Evolutionary conservation across 30 jellyfish, hydroid and myxozoan genomes (phyloP).

Genomic region (Hydractinia echinata): DNA sequence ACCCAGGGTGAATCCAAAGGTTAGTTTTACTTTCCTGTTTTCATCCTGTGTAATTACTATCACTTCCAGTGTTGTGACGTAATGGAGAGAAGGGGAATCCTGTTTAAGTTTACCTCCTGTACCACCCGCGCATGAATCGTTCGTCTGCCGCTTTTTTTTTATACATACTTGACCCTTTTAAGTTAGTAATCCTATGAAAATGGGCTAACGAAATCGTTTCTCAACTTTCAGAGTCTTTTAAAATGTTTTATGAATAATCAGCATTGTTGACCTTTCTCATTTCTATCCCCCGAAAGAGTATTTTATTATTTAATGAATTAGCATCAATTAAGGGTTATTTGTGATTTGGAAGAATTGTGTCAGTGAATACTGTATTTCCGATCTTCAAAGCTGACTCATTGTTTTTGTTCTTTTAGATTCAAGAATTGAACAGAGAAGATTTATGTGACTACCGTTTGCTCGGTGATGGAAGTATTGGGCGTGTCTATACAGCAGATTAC

Average conservation of each 20-base stretch:
- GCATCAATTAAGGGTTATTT: not conserved
- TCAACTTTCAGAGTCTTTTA: too few relatives aligned
- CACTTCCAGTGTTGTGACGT: too few relatives aligned
- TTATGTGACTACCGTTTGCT: slow-evolving; percentile 77
- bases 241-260: too few relatives aligned
- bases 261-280: too few relatives aligned
- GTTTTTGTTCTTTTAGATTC: slow-evolving; percentile 43
- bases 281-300: not conserved
- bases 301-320: not conserved
- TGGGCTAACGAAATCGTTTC: too few relatives aligned
- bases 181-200: too few relatives aligned
- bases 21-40: slow-evolving; percentile 3
- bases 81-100: too few relatives aligned
- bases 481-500: slow-evolving; percentile 90
- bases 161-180: too few relatives aligned
- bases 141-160: too few relatives aligned
- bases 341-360: not conserved
- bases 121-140: too few relatives aligned
- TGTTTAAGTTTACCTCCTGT: too few relatives aligned
- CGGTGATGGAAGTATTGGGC: slow-evolving; percentile 94
- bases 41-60: too few relatives aligned
- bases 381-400: not conserved
- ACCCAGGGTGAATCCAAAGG: slow-evolving; percentile 90
- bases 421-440: slow-evolving; percentile 87
- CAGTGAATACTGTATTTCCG: not conserved